Evolutionary conservation across 2,888 invertebrate species (phyloP), one percentile per base, ranked within the genome.

Genomic region (Chymomyza amoena): DNA sequence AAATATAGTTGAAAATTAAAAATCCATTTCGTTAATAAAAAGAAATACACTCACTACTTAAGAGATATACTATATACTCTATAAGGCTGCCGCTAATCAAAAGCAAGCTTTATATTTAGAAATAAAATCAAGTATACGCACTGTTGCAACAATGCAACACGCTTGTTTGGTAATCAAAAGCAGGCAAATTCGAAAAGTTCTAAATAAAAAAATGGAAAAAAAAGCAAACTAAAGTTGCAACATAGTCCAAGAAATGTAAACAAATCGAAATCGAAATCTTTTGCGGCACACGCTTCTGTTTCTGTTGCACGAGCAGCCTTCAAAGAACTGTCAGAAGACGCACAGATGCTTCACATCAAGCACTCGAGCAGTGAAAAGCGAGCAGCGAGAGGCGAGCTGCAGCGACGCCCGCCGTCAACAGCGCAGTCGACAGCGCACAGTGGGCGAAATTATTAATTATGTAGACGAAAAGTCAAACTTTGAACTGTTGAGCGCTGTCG

Each of bases 1-100:
- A 88, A 84, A 75, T 81, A 84, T 84, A 84, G 84, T 88, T 84
- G 82, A 69, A 81, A 87, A 83, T 83, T 86, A 78, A 86, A 83
- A 86, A 88, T 83, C 84, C 83, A 83, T 88, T 86, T 83, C 64
- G 73, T 70, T 25, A 57, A 54, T 54, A 54, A 54, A 54, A n/a
- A 54, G 20, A 54, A 54, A 54, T 54, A 18, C 54, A 32, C 51
- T 51, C 51, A 51, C 16, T 13, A 45, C 39, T 45, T 13, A 45
- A 45, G 10, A 13, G 39, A 45, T 10, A 45, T 45, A 45, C 10
- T 39, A 39, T 20, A 3, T 20, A 20, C 20, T 20, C 1, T 20
- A 20, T 20, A 45, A 45, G 7, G 32, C 32, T 9, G 39, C 39
- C 13, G 39, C 39, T 45, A 45, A 45, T 56, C 28, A 15, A 15